A percentile compares a stretch with the other conserved stretches of the same genome.
Evolutionary conservation across 2,113 vertebrate species (phyloP).

Genomic region (Deroptyus accipitrinus): DNA sequence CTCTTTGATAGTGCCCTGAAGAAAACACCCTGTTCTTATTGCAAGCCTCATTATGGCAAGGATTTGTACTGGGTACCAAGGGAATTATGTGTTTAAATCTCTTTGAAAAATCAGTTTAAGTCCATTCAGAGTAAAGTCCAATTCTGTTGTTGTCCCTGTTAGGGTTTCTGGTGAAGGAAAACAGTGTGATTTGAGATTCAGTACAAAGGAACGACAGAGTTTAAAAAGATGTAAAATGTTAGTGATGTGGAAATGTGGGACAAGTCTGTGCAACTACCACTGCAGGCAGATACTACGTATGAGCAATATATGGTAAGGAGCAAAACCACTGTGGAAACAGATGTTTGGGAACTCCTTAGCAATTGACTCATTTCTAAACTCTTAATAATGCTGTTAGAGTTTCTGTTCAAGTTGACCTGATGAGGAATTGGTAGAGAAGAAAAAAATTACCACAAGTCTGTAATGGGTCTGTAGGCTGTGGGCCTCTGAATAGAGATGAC

Average conservation of each 20-base stretch:
- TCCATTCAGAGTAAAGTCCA: not conserved
- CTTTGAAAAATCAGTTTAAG: not conserved
- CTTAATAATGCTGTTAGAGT: not conserved
- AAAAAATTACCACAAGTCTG: fast-evolving
- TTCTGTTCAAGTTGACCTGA: not conserved
- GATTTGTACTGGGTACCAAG: not conserved
- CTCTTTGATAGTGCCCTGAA: not conserved
- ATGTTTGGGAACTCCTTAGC: not conserved
- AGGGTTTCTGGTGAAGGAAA: not conserved
- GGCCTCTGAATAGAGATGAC: not conserved
- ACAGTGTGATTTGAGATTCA: not conserved
- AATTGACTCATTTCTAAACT: not conserved
- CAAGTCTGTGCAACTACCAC: not conserved
- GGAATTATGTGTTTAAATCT: not conserved
- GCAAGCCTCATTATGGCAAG: not conserved
- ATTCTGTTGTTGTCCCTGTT: not conserved
- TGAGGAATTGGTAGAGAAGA: not conserved
- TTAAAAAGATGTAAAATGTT: not conserved
- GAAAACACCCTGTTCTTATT: not conserved
- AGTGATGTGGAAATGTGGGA: not conserved
- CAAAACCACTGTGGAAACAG: not conserved
- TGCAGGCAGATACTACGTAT: fast-evolving
- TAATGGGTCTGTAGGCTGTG: not conserved
- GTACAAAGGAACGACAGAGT: not conserved
- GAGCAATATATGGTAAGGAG: not conserved